These are phyloP conservation scores for Cacajao melanocephalus DNA, from an alignment of 2,797 vertebrate genomes.

Conservation along the genomic window DNA sequence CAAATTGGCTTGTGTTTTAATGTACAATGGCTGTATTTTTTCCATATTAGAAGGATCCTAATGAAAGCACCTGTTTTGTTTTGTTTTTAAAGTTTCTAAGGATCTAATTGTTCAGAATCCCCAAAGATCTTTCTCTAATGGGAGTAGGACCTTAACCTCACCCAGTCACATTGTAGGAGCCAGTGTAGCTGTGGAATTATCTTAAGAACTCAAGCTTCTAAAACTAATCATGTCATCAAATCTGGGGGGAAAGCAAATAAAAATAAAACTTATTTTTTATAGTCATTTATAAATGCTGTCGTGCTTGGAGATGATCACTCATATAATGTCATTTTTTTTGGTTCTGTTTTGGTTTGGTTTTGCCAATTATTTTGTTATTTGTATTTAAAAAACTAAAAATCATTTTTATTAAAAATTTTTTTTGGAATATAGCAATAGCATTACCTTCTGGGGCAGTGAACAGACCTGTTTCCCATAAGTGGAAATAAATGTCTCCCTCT, in stretches of 20 bases:
- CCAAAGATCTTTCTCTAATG: background rate
- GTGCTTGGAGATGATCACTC: constrained; percentile 5
- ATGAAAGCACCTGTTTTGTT: background rate
- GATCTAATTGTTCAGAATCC: background rate
- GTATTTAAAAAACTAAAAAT: constrained; percentile 65
- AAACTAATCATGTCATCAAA: constrained; percentile 35
- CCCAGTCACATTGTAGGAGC: background rate
- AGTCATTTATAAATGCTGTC: constrained; percentile 52
- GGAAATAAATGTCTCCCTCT: no score
- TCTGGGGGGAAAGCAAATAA: background rate
- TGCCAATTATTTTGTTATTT: constrained; percentile 59
- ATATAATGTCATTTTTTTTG: background rate
- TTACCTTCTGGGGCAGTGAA: no score
- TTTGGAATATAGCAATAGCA: no score
- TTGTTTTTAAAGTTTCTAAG: background rate
- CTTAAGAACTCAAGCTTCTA: constrained; percentile 12
- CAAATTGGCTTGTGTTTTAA: background rate
- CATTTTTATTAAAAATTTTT: constrained; percentile 37
- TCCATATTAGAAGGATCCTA: background rate
- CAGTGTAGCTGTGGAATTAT: background rate
- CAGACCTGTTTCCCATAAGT: no score
- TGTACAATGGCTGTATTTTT: background rate
- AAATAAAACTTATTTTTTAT: constrained; percentile 60
- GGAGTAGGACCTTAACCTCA: background rate
- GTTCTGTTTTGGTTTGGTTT: constrained; percentile 46